These are phyloP conservation scores for Spongia lamella DNA, from an alignment of 37 sponge, comb jelly and placozoan genomes.

Conservation along the genomic window DNA sequence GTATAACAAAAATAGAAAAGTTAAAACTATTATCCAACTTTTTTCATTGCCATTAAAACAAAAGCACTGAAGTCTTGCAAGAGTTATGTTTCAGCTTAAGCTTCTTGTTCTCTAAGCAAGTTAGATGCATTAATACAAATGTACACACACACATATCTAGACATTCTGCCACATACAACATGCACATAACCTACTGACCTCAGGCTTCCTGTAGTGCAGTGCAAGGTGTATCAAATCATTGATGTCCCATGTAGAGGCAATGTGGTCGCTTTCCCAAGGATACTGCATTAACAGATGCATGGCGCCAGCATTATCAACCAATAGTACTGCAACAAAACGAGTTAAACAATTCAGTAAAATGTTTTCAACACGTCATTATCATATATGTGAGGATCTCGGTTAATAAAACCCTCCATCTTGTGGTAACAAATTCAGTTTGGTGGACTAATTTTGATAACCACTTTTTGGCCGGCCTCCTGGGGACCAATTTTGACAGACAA, in stretches of 20 bases:
- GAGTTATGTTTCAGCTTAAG: too few relatives aligned
- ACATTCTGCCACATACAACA: too few relatives aligned
- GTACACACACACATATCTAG: too few relatives aligned
- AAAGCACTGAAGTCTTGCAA: too few relatives aligned
- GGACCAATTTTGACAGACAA: too few relatives aligned
- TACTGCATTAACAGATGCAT: constrained; percentile 88
- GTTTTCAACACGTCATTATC: too few relatives aligned
- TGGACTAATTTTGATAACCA: neutral
- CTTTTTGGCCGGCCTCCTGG: neutral
- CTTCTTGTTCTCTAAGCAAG: neutral
- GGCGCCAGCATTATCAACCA: constrained; percentile 74
- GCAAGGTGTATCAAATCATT: constrained; percentile 82
- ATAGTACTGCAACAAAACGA: constrained; percentile 75
- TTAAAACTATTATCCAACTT: too few relatives aligned
- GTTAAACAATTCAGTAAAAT: too few relatives aligned
- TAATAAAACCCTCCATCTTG: neutral
- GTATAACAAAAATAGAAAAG: too few relatives aligned
- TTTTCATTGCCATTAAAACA: too few relatives aligned
- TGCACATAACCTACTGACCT: too few relatives aligned
- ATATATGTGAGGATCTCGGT: too few relatives aligned
- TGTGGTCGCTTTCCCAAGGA: constrained; percentile 38
- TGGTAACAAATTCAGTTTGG: neutral
- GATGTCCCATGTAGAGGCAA: constrained; percentile 38
- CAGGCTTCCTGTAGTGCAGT: constrained; percentile 87
- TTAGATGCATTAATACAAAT: neutral